These are phyloP conservation scores for Corythoichthys intestinalis DNA, from an alignment of 2,113 vertebrate species.

Conservation along the genomic window DNA sequence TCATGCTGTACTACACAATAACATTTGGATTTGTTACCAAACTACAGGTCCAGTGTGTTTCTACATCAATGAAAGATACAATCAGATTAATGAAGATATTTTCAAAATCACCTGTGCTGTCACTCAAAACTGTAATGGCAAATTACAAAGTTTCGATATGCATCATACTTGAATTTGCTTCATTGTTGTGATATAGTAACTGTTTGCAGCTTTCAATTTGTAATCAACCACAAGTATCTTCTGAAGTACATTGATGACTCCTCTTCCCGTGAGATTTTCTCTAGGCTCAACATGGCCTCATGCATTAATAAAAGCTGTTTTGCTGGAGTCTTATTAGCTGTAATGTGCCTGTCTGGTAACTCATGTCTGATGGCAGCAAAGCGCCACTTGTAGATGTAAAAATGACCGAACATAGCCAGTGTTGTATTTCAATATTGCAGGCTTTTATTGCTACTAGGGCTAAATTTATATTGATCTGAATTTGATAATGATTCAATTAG, in stretches of 20 bases:
- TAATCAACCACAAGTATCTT: slow-evolving; percentile 61
- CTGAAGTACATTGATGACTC: slow-evolving; percentile 48
- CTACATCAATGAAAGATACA: neutral
- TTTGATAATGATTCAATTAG: slow-evolving; percentile 83
- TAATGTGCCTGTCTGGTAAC: slow-evolving; percentile 72
- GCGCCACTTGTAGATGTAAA: slow-evolving; percentile 64
- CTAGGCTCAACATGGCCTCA: slow-evolving; percentile 65
- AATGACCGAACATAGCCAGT: slow-evolving; percentile 66
- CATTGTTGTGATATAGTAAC: neutral
- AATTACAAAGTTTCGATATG: neutral
- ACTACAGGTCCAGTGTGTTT: neutral
- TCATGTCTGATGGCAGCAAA: slow-evolving; percentile 65
- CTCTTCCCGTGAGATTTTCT: slow-evolving; percentile 59
- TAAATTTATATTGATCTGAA: slow-evolving; percentile 79
- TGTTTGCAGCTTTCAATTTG: slow-evolving; percentile 16
- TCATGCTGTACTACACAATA: neutral
- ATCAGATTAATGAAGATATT: neutral
- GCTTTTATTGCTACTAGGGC: slow-evolving; percentile 70
- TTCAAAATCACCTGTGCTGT: neutral
- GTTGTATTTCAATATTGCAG: slow-evolving; percentile 78
- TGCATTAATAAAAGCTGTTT: slow-evolving; percentile 73
- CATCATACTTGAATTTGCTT: neutral
- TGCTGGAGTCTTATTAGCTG: slow-evolving; percentile 69
- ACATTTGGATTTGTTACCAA: neutral
- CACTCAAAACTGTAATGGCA: neutral